Evolutionary conservation across 2,888 invertebrate genomes (phyloP).

Genomic region (Melangyna quadrimaculata): DNA sequence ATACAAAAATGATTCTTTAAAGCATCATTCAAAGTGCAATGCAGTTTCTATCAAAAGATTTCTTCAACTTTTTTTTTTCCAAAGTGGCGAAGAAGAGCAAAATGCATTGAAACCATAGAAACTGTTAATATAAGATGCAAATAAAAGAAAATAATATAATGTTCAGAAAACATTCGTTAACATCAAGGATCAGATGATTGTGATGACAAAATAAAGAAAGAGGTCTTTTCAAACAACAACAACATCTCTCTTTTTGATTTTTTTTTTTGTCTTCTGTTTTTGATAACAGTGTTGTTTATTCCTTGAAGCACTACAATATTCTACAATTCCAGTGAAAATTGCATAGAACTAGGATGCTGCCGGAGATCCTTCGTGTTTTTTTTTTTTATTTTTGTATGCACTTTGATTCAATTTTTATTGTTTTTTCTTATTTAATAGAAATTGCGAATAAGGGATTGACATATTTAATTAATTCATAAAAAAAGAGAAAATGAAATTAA

Average conservation of each 20-base stretch:
- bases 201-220: background rate
- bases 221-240: background rate
- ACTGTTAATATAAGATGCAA: background rate
- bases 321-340: slow-evolving; percentile 18
- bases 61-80: background rate
- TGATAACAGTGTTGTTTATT: background rate
- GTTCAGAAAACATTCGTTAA: background rate
- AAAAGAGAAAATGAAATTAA: slow-evolving; percentile 2
- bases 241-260: background rate
- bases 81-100: background rate
- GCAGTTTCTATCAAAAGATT: background rate
- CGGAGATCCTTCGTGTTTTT: slow-evolving; percentile 13
- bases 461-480: background rate
- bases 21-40: background rate
- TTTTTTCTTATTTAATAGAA: background rate
- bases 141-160: background rate
- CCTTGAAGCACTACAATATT: slow-evolving; percentile 13
- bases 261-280: too few relatives aligned
- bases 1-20: background rate
- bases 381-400: background rate
- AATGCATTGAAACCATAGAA: slow-evolving; percentile 1
- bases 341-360: background rate
- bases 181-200: slow-evolving; percentile 3
- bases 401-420: background rate
- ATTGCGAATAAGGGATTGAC: slow-evolving; percentile 7